Evolutionary conservation across 1,140 invertebrate genomes (phyloP).

Genomic region (Trachymyrmex cornetzi): DNA sequence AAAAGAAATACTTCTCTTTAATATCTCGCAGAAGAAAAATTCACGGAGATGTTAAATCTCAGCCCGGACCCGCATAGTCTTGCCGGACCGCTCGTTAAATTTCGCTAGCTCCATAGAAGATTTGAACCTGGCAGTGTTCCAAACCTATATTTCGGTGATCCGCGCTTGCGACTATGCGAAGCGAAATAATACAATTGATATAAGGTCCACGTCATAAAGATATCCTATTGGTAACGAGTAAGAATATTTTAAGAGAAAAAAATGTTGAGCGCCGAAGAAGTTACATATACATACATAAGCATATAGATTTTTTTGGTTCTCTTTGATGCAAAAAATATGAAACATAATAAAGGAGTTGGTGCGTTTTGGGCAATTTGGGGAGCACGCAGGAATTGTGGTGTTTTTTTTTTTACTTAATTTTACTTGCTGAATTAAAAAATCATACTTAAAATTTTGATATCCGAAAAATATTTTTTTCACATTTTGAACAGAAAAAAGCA

Average conservation of each 20-base stretch:
- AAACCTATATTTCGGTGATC: slow-evolving; percentile 71
- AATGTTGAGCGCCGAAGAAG: not conserved
- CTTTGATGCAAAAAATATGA: too few relatives aligned
- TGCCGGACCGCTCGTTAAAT: slow-evolving; percentile 73
- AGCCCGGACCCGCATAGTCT: slow-evolving; percentile 26
- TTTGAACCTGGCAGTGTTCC: slow-evolving; percentile 72
- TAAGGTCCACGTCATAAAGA: not conserved
- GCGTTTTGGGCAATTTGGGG: too few relatives aligned
- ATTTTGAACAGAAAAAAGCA: too few relatives aligned
- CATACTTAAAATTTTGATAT: too few relatives aligned
- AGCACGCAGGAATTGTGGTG: too few relatives aligned
- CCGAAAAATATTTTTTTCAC: too few relatives aligned
- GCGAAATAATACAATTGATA: slow-evolving; percentile 66
- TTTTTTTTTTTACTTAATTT: too few relatives aligned
- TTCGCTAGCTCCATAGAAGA: slow-evolving; percentile 71
- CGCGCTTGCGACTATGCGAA: slow-evolving; percentile 69
- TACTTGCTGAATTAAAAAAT: too few relatives aligned
- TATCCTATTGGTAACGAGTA: not conserved
- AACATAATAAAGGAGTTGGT: too few relatives aligned
- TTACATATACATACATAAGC: not conserved
- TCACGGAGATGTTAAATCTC: slow-evolving; percentile 65
- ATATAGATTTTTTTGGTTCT: not conserved
- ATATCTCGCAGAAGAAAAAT: slow-evolving; percentile 48
- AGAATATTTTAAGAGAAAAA: not conserved
- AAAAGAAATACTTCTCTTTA: slow-evolving; percentile 13